These are phyloP conservation scores for Vireo griseus DNA, from an alignment of 2,797 vertebrate genomes.

Conservation along the genomic window DNA sequence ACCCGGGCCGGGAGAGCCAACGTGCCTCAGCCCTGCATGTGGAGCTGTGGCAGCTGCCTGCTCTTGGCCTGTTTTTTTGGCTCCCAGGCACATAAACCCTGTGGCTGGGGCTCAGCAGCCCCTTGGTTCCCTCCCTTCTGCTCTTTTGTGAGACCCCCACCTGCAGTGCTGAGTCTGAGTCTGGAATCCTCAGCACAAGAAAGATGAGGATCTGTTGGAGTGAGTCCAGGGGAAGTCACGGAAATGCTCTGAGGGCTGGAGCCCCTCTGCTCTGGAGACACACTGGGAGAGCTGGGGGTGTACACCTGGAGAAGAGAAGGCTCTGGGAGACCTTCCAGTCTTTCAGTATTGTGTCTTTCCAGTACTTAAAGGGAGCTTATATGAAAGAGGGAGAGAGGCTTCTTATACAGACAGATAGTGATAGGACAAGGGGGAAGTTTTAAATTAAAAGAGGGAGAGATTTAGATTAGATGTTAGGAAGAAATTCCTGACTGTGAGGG, in stretches of 20 bases:
- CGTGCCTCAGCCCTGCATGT: background rate
- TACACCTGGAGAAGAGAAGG: background rate
- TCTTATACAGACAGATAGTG: background rate
- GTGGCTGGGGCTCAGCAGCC: background rate
- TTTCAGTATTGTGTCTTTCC: background rate
- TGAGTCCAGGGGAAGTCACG: background rate
- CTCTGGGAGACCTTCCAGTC: background rate
- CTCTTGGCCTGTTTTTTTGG: background rate
- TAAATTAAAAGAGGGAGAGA: background rate
- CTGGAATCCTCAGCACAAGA: background rate
- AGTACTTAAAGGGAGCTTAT: background rate
- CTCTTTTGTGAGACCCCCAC: background rate
- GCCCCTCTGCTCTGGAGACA: background rate
- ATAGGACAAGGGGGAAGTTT: background rate
- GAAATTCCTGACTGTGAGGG: background rate
- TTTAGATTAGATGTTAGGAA: background rate
- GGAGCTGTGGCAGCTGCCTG: background rate
- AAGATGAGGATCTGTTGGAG: background rate
- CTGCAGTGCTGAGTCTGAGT: background rate
- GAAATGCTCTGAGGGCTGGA: background rate
- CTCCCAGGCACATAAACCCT: background rate
- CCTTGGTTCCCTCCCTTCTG: fast-evolving
- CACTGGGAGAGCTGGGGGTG: background rate
- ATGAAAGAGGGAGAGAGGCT: background rate
- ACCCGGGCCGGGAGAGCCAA: fast-evolving